Percentiles rank a stretch among this genome's conserved stretches.
phyloP scores from a whole-genome alignment of 2,888 invertebrate species.

The Dasysyrphus albostriatus region DNA sequence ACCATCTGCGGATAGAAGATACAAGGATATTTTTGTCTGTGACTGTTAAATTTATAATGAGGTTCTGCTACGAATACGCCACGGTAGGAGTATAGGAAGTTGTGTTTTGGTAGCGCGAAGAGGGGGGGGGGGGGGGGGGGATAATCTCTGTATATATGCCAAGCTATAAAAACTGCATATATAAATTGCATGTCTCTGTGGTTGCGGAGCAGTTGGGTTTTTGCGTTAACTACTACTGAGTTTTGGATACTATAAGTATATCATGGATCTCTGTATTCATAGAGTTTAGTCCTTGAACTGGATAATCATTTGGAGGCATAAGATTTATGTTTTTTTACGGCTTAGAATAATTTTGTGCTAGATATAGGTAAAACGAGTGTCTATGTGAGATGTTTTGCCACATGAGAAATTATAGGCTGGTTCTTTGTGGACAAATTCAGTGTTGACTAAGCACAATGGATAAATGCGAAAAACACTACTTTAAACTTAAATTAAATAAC shows the following conservation, averaged over 20 bases:
- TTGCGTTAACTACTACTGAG: slow-evolving; percentile 30
- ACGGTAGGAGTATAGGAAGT: neutral
- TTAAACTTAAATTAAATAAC: neutral
- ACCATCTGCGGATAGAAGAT: slow-evolving; percentile 71
- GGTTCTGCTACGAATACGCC: slow-evolving; percentile 32
- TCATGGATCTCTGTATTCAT: slow-evolving; percentile 26
- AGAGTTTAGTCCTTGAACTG: slow-evolving; percentile 70
- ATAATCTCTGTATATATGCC: slow-evolving; percentile 66
- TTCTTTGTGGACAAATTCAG: neutral
- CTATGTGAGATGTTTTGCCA: neutral
- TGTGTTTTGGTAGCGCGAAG: no score
- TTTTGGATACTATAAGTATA: neutral
- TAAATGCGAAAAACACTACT: neutral
- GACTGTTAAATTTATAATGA: slow-evolving; percentile 74
- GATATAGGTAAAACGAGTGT: neutral
- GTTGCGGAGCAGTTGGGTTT: slow-evolving; percentile 60
- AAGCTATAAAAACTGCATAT: slow-evolving; percentile 66
- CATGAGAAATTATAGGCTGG: neutral
- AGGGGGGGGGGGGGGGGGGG: slow-evolving; percentile 7
- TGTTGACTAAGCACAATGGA: neutral
- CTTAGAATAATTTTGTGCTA: slow-evolving; percentile 21
- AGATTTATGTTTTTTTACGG: slow-evolving; percentile 49
- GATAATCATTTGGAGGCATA: slow-evolving; percentile 59
- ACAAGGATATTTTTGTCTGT: slow-evolving; percentile 70
- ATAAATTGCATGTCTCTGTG: slow-evolving; percentile 72